A percentile compares a stretch with the other conserved stretches of the same genome.
phyloP scores from a whole-genome alignment of 2,888 invertebrate genomes.

The Brenthis hecate region DNA sequence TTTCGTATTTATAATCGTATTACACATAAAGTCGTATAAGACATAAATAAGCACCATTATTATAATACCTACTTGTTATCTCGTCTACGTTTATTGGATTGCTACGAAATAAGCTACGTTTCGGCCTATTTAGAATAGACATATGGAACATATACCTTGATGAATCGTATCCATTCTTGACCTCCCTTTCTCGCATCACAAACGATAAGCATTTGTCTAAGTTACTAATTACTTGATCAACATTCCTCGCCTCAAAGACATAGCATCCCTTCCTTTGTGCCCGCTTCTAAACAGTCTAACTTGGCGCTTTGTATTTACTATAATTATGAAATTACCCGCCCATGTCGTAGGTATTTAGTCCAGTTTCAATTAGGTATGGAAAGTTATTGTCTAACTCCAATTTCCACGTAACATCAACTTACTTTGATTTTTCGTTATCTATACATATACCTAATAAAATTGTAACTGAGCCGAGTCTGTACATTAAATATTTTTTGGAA shows the following conservation, averaged over 20 bases:
- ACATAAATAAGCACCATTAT: too few species aligned
- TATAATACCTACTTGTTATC: too few species aligned
- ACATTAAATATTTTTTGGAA: too few species aligned
- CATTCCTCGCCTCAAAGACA: slow-evolving; percentile 66
- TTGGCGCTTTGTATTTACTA: slow-evolving; percentile 40
- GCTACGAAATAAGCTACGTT: too few species aligned
- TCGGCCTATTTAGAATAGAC: too few species aligned
- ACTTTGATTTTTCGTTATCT: not conserved
- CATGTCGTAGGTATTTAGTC: slow-evolving; percentile 20
- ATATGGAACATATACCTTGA: not conserved
- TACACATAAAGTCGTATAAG: too few species aligned
- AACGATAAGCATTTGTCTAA: slow-evolving; percentile 54
- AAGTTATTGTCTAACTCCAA: not conserved
- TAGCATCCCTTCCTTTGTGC: slow-evolving; percentile 49
- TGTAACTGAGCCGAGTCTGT: too few species aligned
- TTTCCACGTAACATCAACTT: too few species aligned
- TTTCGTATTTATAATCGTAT: too few species aligned
- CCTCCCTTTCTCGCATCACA: slow-evolving; percentile 21
- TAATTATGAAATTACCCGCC: slow-evolving; percentile 40
- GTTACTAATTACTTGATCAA: slow-evolving; percentile 76
- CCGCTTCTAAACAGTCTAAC: slow-evolving; percentile 35
- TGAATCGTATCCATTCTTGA: not conserved
- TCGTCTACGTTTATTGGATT: too few species aligned
- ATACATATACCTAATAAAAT: too few species aligned
- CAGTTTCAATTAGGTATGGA: slow-evolving; percentile 3